Evolutionary conservation across 2,888 invertebrate genomes (phyloP), one percentile per base, ranked within the genome.

Genomic region (Hermaeophaga mercurialis): DNA sequence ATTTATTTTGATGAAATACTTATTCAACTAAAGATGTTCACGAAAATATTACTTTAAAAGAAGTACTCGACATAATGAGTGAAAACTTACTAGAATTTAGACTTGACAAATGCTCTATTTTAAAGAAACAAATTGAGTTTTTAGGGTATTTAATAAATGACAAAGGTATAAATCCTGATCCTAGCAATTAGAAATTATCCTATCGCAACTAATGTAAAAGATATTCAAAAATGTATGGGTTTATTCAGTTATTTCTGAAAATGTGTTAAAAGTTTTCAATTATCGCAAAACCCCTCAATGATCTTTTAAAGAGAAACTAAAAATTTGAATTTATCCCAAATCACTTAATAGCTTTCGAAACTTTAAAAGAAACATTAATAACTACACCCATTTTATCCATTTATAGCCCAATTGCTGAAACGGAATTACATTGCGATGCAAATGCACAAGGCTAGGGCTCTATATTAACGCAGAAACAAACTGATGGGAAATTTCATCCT

Each of bases 391-490:
- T 65, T 14, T 54, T 65, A 19, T 59, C 65, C 49, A 59, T 68
- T 28, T 69, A 63, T 58, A 46, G 50, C 12, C 68, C 68, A 4
- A 31, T 18, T 15, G 18, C 34, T 31, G 66, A 69, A 56, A 72
- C 70, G 3, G 67, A 73, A 55, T 46, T 71, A 34, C 71, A 73
- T 48, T 67, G 64, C 11, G 73, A 72, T 61, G 72, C 70, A 0
- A 67, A 68, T 55, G 22, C 60, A 0, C 1, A 9, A 2, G 70
- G 70, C 1, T 70, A 57, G 49, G 70, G 69, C 14, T 61, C 68
- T n/a, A 58, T 70, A 14, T 50, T 63, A 22, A n/a, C 59, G 6
- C 63, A 63, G 39, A 58, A 54, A 43, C 57, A 62, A 19, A 8
- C 14, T 9, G 60, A 61, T 56, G 43, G 47, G 8, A 62, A 63